Conservation (phyloP, 2,797 vertebrate genomes). For the Chelidonichthys spinosus region DNA sequence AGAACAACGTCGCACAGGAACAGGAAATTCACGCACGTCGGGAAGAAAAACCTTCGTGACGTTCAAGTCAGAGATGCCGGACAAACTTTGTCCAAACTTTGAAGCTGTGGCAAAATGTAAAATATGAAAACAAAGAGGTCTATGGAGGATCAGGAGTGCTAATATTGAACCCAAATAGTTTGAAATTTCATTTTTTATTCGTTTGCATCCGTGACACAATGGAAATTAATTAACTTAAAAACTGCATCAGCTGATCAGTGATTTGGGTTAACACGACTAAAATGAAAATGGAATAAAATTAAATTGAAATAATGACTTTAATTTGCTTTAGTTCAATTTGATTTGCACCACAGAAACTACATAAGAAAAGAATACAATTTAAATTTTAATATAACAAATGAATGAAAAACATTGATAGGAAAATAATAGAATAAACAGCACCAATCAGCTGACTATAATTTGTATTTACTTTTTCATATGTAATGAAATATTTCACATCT, state of each 20-base stretch:
- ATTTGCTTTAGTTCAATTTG: background rate
- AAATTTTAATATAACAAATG: background rate
- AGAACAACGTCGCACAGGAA: slow-evolving; percentile 5
- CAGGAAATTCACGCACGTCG: background rate
- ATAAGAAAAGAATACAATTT: background rate
- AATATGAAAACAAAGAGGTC: background rate
- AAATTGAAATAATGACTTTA: background rate
- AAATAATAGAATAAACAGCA: background rate
- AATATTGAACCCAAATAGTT: background rate
- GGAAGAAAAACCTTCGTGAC: slow-evolving; percentile 8
- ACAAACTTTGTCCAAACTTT: background rate
- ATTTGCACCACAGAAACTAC: background rate
- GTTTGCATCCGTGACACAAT: background rate
- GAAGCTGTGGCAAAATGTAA: background rate
- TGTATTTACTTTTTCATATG: background rate
- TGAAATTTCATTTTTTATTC: background rate
- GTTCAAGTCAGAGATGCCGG: background rate
- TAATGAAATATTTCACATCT: background rate
- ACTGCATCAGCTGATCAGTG: too few relatives aligned
- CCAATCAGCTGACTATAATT: background rate
- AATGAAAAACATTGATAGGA: background rate
- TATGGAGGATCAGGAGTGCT: slow-evolving; percentile 8
- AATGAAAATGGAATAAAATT: background rate
- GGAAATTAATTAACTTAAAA: background rate
- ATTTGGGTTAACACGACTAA: background rate